Base-by-base conservation (phyloP, 2,113 vertebrate species). In the Esox niger region DNA sequence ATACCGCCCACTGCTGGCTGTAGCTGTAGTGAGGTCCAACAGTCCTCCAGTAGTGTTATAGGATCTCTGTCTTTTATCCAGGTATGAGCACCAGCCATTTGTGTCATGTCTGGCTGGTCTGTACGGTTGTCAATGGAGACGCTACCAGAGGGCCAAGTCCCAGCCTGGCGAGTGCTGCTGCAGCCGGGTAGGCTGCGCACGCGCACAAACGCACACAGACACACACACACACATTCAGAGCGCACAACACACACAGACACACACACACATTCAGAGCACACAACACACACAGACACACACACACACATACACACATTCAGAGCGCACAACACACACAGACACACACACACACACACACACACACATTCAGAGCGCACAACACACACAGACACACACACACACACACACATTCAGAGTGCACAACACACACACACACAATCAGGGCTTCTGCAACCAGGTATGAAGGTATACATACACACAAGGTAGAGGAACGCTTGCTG, bases 51-150 rank as follows among this genome's bases (percentile, higher is more conserved):
- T n/a, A n/a, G n/a, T n/a, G 26, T 56, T n/a, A 23, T 23, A 25
- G 13, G 60, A 17, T 64, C 0, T 30, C 21, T 56, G 3, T 31
- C 21, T 62, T 25, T 57, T n/a, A 9, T 23, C 2, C 71, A 86
- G 87, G 8, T 95, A 95, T 1, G 90, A 94, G 77, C 92, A 94
- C 64, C 92, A 93, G 80, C 93, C 89, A 3, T 94, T 94, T 61
- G 82, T 95, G 82, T 94, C 94, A 71, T 93, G 94, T 71, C 84
- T 96, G 85, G 92, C 91, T 0, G 94, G 95, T 0, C 86, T 95
- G 62, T 95, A 96, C 63, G 94, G 94, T 76, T 95, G 95, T 88
- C 93, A 92, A 26, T 95, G 95, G 95, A 92, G 87, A 70, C 84
- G 93, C 20, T 94, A 95, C 82, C 93, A 95, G 78, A 86, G 92